Evolutionary conservation across 2,888 invertebrate species (phyloP), one percentile per base, ranked within the genome.

Genomic region (Suillia variegata): DNA sequence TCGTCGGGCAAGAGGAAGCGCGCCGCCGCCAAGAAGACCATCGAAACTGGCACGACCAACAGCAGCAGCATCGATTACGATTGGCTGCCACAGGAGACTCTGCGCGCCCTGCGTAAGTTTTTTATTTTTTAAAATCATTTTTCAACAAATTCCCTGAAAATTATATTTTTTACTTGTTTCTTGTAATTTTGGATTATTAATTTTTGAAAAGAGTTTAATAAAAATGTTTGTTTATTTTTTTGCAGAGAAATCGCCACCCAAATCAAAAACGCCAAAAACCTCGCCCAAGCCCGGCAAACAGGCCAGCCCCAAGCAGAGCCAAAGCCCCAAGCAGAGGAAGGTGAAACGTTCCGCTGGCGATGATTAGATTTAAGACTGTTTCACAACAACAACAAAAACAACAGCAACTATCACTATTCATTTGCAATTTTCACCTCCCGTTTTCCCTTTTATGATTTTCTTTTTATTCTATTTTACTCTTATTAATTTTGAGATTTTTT

Each of bases 31-130:
- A 85, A 88, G 55, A 86, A 87, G 62, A 87, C 88, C 42, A 87
- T 96, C 3, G 98, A 99, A 84, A 92, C 94, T 70, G 98, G 98
- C 64, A 98, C 98, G 0, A 87, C 88, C 62, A 92, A 90, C 74
- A 90, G 89, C 61, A 89, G 91, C 73, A 94, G 96, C 82, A 95
- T 99, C 2, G 98, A 99, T 83, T 98, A 94, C 77, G 98, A 99
- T 73, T 99, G 99, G 99, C 85, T 99, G 77, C 98, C 99, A 42
- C 91, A 92, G 77, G 94, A 96, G 82, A 92, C 93, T 64, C 86
- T 94, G 54, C 89, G 91, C 70, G 88, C 87, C 80, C 85, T 93
- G 69, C 93, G 94, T 94, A 85, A 88, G 93, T 68, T 33, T 22
- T 45, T 50, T 17, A 18, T 50, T 18, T 48, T 12, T 51, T 26